Percentiles rank a stretch among this genome's conserved stretches.
phyloP scores from a whole-genome alignment of 2,113 vertebrate species.

The Tenebrosternarchus preto region DNA sequence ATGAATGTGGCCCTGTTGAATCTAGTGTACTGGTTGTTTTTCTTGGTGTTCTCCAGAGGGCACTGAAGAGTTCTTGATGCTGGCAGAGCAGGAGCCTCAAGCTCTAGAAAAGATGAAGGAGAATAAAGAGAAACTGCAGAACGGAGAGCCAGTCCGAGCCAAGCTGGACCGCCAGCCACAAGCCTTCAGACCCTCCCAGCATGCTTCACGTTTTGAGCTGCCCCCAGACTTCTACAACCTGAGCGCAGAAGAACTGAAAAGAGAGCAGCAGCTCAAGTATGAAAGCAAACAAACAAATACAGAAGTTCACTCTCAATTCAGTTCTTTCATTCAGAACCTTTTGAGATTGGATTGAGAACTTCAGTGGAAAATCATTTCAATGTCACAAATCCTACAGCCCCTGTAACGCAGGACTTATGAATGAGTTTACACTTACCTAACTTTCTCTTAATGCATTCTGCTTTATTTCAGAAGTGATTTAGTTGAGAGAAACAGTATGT shows the following conservation, averaged over 20 bases:
- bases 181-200: slow-evolving; percentile 75
- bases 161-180: slow-evolving; percentile 81
- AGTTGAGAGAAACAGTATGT: slow-evolving; percentile 82
- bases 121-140: slow-evolving; percentile 78
- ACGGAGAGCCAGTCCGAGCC: slow-evolving; percentile 80
- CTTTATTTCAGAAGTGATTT: slow-evolving; percentile 77
- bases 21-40: background rate
- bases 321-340: too few species aligned
- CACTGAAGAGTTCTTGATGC: slow-evolving; percentile 83
- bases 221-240: slow-evolving; percentile 89
- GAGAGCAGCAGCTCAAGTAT: slow-evolving; percentile 84
- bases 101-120: slow-evolving; percentile 75
- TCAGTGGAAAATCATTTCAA: too few species aligned
- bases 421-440: too few species aligned
- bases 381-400: too few species aligned
- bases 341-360: too few species aligned
- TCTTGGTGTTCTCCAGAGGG: slow-evolving; percentile 65
- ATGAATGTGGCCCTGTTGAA: too few species aligned
- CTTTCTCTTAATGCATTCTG: background rate
- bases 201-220: slow-evolving; percentile 84
- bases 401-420: too few species aligned
- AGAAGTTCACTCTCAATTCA: too few species aligned
- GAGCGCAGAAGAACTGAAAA: slow-evolving; percentile 81
- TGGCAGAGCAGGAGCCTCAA: slow-evolving; percentile 73
- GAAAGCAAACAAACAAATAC: background rate